A percentile compares a stretch with the other conserved stretches of the same genome.
These are phyloP conservation scores for Rhinichthys klamathensis DNA, from an alignment of 2,113 vertebrate genomes.

Conservation along the genomic window DNA sequence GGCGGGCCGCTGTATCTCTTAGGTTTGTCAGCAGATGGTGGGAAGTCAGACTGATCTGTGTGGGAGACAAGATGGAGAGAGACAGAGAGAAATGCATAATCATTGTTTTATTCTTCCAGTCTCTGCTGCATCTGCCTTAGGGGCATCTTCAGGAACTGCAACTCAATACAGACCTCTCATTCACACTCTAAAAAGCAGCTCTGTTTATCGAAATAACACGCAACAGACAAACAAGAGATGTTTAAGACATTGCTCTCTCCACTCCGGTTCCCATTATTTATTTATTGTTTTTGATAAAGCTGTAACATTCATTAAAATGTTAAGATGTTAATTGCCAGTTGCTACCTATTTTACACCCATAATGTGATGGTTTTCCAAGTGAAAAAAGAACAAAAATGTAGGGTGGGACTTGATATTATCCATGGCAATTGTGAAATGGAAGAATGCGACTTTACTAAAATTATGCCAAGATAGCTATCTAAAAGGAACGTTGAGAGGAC, in stretches of 20 bases:
- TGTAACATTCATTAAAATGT: background rate
- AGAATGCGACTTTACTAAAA: no score
- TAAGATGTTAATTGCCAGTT: background rate
- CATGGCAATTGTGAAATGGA: no score
- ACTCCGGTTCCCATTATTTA: background rate
- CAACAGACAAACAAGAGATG: background rate
- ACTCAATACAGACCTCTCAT: slow-evolving; percentile 38
- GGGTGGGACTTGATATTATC: no score
- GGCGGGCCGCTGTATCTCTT: slow-evolving; percentile 49
- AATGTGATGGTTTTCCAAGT: no score
- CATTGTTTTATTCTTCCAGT: slow-evolving; percentile 3
- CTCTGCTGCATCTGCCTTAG: slow-evolving; percentile 10
- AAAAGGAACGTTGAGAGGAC: no score
- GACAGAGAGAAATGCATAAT: slow-evolving; percentile 37
- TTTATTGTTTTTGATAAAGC: background rate
- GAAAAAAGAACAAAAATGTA: no score
- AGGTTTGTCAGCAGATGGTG: slow-evolving; percentile 56
- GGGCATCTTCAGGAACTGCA: slow-evolving; percentile 18
- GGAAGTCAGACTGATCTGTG: slow-evolving; percentile 44
- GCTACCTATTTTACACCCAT: background rate
- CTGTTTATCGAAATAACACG: slow-evolving; percentile 12
- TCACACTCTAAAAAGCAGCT: background rate
- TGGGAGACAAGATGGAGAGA: slow-evolving; percentile 42
- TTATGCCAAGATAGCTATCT: no score
- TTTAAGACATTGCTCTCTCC: background rate